Conservation (phyloP, 2,888 invertebrate species). For the Apamea sordens region DNA sequence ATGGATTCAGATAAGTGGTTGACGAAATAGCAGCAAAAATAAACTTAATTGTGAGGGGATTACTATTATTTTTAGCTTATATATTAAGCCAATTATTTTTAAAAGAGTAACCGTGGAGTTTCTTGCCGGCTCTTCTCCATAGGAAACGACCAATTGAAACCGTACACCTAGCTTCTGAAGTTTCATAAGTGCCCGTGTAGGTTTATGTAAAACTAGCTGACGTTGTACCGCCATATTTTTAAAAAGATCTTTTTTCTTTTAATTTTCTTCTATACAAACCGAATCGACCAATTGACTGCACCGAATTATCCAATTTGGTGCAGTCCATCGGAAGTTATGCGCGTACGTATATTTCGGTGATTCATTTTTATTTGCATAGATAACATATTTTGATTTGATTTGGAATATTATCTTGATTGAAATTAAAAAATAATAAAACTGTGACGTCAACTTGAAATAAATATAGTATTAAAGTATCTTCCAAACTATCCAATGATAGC, state of each 20-base stretch:
- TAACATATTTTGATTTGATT: background rate
- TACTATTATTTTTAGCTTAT: background rate
- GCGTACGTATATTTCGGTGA: too few species aligned
- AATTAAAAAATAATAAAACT: background rate
- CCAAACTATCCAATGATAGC: background rate
- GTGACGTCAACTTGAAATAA: background rate
- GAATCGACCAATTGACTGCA: too few species aligned
- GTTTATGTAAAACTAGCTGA: background rate
- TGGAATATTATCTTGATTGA: background rate
- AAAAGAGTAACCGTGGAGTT: background rate
- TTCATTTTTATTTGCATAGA: too few species aligned
- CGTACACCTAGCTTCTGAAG: background rate
- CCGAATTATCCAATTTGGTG: too few species aligned
- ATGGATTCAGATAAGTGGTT: constrained; percentile 13
- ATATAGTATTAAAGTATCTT: background rate
- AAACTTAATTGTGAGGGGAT: background rate
- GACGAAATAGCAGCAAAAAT: constrained; percentile 5
- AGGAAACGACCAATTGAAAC: background rate
- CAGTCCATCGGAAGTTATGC: too few species aligned
- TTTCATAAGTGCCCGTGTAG: background rate
- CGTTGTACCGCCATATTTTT: too few species aligned
- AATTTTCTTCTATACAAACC: too few species aligned
- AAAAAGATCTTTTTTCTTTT: too few species aligned
- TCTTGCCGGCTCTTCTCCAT: background rate
- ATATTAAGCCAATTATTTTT: background rate